Evolutionary conservation across 1,140 invertebrate species (phyloP).

Genomic region (Macrobrachium nipponense): DNA sequence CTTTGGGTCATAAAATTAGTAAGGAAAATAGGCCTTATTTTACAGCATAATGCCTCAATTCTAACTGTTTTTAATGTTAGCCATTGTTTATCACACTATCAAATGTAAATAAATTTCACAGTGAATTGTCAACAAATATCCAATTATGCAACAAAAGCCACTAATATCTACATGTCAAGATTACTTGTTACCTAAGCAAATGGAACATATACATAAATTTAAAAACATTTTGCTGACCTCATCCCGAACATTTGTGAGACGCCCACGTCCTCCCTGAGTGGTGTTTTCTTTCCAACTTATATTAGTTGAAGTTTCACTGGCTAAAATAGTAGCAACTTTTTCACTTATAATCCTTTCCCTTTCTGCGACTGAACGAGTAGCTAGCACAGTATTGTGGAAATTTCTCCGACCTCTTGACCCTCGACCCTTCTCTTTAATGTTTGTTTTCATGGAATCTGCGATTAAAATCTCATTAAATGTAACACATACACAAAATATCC

Average conservation of each 20-base stretch:
- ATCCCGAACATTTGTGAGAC: background rate
- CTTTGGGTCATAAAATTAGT: no score
- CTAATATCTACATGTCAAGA: no score
- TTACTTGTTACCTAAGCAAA: no score
- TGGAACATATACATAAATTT: no score
- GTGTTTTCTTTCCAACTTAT: background rate
- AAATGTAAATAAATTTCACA: no score
- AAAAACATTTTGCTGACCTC: background rate
- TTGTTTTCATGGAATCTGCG: background rate
- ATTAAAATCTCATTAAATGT: background rate
- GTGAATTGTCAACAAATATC: no score
- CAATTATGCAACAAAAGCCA: no score
- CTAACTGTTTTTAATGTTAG: no score
- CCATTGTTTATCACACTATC: no score
- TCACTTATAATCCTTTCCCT: slow-evolving; percentile 52
- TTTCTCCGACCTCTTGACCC: slow-evolving; percentile 7
- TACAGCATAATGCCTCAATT: no score
- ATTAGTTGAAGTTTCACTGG: background rate
- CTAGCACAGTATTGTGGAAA: background rate
- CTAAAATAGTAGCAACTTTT: slow-evolving; percentile 41
- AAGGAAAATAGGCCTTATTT: no score
- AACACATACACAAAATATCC: no score
- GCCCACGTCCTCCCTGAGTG: background rate
- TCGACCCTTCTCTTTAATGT: background rate
- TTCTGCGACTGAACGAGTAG: slow-evolving; percentile 37